Base-by-base conservation (phyloP, 2,888 invertebrate genomes). In the Muschampia plurimacula region DNA sequence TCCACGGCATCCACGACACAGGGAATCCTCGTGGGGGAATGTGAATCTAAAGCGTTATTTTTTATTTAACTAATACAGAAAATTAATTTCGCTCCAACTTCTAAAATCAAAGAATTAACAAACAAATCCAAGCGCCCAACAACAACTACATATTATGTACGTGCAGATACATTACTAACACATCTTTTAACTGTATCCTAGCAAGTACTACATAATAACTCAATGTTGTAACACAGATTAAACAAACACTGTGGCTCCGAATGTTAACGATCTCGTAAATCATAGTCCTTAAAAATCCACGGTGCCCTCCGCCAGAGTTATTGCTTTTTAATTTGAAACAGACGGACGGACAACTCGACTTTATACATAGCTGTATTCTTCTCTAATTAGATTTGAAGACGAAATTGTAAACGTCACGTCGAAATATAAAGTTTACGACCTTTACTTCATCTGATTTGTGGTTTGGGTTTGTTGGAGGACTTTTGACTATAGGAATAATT, bases 291-390 rank as follows among this genome's bases (percentile, higher is more conserved):
- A 80, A 78, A 80, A 80, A 76, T 77, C 77, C 74, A 77, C 66
- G 63, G 55, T 49, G 76, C 76, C 75, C 76, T 74, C 75, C 77
- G 74, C 76, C 80, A 77, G 76, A 86, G 80, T 84, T 84, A 86
- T 84, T 80, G 80, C 81, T 77, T 86, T 85, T 86, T 86, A 88
- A 88, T 88, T 86, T 81, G 84, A 84, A 86, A 86, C 87, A 87
- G 87, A 85, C 81, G 82, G 82, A 81, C 67, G 82, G 82, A 81
- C 67, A 72, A 72, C 41, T 41, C 52, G 39, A 57, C 46, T 64
- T 70, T 70, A 64, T 71, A 83, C 75, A 78, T 77, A 81, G 75
- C 75, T 79, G 79, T 77, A 72, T 22, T 22, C 81, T 79, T 80
- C 82, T 81, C 80, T 82, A 86, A 87, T 87, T 84, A 84, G 81